Evolutionary conservation across 2,888 invertebrate species (phyloP).

Genomic region (Epinotia brunnichana): DNA sequence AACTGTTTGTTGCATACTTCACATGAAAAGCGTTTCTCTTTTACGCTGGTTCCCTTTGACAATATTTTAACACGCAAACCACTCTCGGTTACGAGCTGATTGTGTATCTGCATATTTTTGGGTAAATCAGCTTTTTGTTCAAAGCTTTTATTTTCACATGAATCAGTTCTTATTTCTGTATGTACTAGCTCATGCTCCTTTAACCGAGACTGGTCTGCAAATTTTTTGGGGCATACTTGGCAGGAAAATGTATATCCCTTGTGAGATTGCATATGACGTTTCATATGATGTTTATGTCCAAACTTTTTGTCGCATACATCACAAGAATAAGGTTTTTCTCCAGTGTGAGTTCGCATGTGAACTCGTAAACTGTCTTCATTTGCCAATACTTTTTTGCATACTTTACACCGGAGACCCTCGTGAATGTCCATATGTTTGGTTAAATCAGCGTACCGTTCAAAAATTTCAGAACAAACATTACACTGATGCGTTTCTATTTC

Average conservation of each 20-base stretch:
- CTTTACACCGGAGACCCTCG: not conserved
- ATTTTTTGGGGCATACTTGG: too few species aligned
- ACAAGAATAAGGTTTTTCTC: not conserved
- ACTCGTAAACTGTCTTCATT: not conserved
- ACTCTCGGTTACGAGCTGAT: not conserved
- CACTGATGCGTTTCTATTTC: not conserved
- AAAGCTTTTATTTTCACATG: not conserved
- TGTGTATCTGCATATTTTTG: conserved; percentile 5
- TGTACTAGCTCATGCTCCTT: too few species aligned
- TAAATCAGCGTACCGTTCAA: conserved; percentile 3
- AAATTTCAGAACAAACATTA: conserved; percentile 4
- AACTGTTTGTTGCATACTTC: too few species aligned
- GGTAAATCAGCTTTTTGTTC: not conserved
- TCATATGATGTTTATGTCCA: not conserved
- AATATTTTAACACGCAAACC: not conserved
- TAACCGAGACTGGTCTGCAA: too few species aligned
- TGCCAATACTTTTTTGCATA: conserved; percentile 12
- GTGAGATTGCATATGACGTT: not conserved
- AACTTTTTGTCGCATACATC: not conserved
- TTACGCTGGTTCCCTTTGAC: not conserved
- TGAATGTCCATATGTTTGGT: not conserved
- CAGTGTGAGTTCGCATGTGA: not conserved
- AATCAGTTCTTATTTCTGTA: not conserved
- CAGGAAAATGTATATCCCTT: too few species aligned
- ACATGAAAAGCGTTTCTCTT: not conserved